A percentile compares a stretch with the other conserved stretches of the same genome.
Conservation (phyloP, 2,113 vertebrate species). For the Passer domesticus region DNA sequence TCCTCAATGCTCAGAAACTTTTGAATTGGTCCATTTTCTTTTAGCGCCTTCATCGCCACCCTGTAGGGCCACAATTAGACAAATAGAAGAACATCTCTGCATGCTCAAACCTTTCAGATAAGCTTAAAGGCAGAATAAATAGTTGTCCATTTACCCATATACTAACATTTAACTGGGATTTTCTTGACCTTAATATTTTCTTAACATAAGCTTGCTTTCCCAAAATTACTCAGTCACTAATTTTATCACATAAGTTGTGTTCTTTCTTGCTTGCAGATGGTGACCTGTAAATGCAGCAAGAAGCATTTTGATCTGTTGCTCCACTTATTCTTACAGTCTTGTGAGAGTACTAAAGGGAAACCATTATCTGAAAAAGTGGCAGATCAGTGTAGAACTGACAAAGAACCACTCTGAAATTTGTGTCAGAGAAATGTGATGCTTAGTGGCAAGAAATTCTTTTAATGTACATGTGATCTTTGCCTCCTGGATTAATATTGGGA, state of each 20-base stretch:
- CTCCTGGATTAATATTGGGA: neutral
- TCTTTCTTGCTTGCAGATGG: neutral
- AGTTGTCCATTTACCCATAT: neutral
- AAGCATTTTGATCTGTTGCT: slow-evolving; percentile 6
- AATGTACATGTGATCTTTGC: neutral
- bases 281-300: neutral
- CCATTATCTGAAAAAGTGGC: neutral
- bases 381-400: neutral
- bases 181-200: neutral
- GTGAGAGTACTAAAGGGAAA: neutral
- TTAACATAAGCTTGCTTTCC: neutral
- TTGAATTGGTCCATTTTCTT: neutral
- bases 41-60: neutral
- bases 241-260: neutral
- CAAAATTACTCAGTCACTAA: neutral
- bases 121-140: neutral
- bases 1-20: neutral
- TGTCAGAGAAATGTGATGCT: neutral
- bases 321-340: neutral
- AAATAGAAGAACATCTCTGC: neutral
- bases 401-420: neutral
- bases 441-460: neutral
- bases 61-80: neutral
- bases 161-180: neutral
- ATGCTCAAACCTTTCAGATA: neutral